A percentile compares a stretch with the other conserved stretches of the same genome.
Conservation (phyloP, 2,888 invertebrate species). For the Drosophila emarginata region DNA sequence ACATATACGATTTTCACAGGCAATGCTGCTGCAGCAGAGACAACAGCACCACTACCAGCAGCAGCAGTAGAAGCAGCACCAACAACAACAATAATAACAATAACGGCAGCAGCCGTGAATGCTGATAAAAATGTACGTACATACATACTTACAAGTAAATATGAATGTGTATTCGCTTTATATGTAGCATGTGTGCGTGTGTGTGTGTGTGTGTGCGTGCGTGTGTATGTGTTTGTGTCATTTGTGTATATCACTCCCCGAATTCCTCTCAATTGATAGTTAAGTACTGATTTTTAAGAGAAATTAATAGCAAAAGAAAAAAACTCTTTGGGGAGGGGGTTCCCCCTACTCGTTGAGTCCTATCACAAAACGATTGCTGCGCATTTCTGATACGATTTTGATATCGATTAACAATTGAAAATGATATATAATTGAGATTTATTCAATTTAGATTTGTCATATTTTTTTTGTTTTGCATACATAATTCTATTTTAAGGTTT, state of each 20-base stretch:
- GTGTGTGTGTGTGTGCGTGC: too few species aligned
- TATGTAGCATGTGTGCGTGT: constrained; percentile 12
- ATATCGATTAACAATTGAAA: background rate
- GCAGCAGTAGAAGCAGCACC: constrained; percentile 32
- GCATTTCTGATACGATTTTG: background rate
- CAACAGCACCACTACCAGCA: constrained; percentile 33
- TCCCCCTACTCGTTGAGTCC: background rate
- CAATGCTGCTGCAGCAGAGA: constrained; percentile 35
- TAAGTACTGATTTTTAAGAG: too few species aligned
- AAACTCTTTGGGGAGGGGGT: background rate
- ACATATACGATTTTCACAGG: constrained; percentile 51
- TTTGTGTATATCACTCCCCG: background rate
- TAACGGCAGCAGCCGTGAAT: constrained; percentile 11
- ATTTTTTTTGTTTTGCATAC: background rate
- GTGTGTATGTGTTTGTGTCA: constrained; percentile 8
- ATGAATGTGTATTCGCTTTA: background rate
- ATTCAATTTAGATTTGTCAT: background rate
- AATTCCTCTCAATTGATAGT: background rate
- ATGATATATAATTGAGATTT: constrained; percentile 1
- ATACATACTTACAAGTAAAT: constrained; percentile 4
- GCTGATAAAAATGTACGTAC: constrained; percentile 73
- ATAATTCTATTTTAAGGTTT: constrained; percentile 4
- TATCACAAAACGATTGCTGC: background rate
- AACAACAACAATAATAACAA: background rate
- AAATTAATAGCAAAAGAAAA: background rate